Base-by-base conservation (phyloP, 2,113 vertebrate species). In the Xenus cinereus region DNA sequence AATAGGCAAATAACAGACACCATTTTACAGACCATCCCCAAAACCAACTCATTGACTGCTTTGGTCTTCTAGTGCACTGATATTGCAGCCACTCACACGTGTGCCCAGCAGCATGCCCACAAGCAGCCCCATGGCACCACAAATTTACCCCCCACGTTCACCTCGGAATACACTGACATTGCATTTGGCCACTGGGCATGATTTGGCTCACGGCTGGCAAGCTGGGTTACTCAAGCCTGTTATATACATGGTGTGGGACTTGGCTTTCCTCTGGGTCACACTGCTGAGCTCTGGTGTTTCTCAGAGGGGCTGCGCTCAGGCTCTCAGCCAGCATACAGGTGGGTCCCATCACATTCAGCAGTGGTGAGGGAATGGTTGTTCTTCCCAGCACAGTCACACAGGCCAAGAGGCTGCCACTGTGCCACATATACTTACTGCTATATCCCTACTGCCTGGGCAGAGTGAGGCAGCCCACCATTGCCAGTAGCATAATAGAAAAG, bases 331-430 rank as follows among this genome's bases (percentile, higher is more conserved):
- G 46, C 24, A n/a, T 14, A 43, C 12, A 27, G 27, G 30, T 57
- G 80, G 24, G 39, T 54, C 23, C 80, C 57, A 50, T 41, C 57
- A 37, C 0, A 0, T 37, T 30, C 35, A 15, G 32, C 54, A 56
- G 43, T 1, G 0, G 17, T 23, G 18, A 15, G 10, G 39, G 14
- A 78, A 84, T 13, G 9, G 46, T n/a, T 0, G 0, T 17, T 60
- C n/a, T 51, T 53, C 37, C 50, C 4, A 0, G 59, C 45, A 46
- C 21, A 30, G 51, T 71, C 57, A n/a, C 3, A 0, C 1, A 1
- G 30, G 23, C 13, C 4, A 1, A 71, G 43, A 71, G 30, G 35
- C 77, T 82, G 26, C 30, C 54, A 20, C 77, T 37, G 15, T 37
- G 32, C 23, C 63, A 35, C 16, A 22, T 7, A 26, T 1, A 30